phyloP scores from a whole-genome alignment of 2,113 vertebrate genomes.

The Aegypius monachus region DNA sequence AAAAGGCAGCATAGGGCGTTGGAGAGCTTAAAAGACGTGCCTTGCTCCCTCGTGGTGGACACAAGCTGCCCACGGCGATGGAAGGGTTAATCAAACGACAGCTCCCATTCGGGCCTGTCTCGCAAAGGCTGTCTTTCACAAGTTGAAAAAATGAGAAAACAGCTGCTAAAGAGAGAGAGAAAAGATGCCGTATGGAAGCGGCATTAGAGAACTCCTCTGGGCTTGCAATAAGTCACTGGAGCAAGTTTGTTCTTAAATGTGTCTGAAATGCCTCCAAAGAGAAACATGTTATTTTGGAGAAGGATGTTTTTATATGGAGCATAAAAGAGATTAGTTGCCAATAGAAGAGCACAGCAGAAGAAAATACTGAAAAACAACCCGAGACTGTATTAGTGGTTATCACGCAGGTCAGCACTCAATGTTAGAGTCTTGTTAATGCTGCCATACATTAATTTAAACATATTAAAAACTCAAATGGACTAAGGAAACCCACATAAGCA shows the following conservation, averaged over 20 bases:
- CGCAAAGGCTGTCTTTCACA: neutral
- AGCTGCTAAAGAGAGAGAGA: conserved; percentile 11
- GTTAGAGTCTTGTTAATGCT: neutral
- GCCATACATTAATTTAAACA: neutral
- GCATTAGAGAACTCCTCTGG: neutral
- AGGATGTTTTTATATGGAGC: neutral
- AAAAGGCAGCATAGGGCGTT: neutral
- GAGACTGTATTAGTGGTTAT: neutral
- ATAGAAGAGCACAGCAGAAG: neutral
- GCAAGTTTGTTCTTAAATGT: conserved; percentile 16
- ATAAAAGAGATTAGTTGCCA: neutral
- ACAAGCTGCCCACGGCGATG: neutral
- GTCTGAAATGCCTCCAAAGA: conserved; percentile 23
- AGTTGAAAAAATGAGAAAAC: neutral
- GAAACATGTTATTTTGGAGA: conserved; percentile 4
- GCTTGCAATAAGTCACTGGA: conserved; percentile 15
- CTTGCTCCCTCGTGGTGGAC: neutral
- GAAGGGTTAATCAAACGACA: neutral
- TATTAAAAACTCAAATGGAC: neutral
- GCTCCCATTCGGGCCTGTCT: neutral
- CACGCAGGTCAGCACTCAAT: neutral
- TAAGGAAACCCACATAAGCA: neutral
- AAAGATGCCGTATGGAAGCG: neutral
- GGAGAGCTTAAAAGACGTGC: neutral
- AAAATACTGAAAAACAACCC: neutral